Percentiles rank a stretch among this genome's conserved stretches.
Conservation (phyloP, 2,888 invertebrate species). For the Quadroppia sp. region DNA sequence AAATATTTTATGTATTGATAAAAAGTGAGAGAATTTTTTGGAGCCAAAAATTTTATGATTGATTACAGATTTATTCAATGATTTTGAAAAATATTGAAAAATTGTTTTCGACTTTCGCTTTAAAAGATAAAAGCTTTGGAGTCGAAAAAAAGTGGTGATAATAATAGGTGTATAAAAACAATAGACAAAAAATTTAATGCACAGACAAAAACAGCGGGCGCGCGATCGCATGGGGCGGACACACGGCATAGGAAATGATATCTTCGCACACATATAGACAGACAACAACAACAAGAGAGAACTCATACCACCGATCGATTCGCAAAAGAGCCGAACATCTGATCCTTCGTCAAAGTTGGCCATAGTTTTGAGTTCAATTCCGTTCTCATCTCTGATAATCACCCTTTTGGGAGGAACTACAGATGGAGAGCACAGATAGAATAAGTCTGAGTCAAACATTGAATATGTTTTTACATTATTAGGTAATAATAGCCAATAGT, state of each 20-base stretch:
- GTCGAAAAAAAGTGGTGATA: too few species aligned
- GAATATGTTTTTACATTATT: constrained; percentile 2
- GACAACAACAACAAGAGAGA: too few species aligned
- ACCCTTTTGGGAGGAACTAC: constrained; percentile 36
- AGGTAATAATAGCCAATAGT: constrained; percentile 13
- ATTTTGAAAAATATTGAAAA: background rate
- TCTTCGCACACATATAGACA: too few species aligned
- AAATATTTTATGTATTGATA: too few species aligned
- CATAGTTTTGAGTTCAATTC: constrained; percentile 26
- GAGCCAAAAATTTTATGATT: background rate
- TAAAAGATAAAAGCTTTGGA: too few species aligned
- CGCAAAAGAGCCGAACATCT: constrained; percentile 36
- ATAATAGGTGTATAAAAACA: too few species aligned
- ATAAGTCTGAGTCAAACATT: background rate
- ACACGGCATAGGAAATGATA: too few species aligned
- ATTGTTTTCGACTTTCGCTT: too few species aligned
- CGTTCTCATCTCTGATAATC: constrained; percentile 31
- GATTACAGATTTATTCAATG: constrained; percentile 1
- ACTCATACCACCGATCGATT: constrained; percentile 41
- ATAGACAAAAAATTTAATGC: too few species aligned
- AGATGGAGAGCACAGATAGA: background rate
- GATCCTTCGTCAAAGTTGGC: constrained; percentile 38
- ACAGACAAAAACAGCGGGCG: too few species aligned
- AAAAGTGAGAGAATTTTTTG: too few species aligned
- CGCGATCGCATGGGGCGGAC: too few species aligned